Percentiles rank a stretch among this genome's conserved stretches.
These are phyloP conservation scores for Pangasius sanitwongsei DNA, from an alignment of 2,797 vertebrate genomes.

Conservation along the genomic window DNA sequence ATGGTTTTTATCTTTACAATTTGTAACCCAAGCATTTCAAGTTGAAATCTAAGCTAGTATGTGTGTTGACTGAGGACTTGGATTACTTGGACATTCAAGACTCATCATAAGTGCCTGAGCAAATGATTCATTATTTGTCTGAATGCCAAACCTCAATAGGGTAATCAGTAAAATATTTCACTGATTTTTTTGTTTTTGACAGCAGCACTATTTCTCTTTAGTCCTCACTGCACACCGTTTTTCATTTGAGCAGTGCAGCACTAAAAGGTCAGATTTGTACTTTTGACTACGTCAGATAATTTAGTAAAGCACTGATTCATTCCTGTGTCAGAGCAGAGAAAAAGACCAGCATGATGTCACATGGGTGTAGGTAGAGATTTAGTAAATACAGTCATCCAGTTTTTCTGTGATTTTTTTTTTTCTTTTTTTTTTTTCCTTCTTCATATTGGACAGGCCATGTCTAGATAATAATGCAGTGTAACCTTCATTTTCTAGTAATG, in stretches of 20 bases:
- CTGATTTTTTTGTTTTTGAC: background rate
- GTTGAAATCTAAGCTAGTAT: background rate
- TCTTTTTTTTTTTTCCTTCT: background rate
- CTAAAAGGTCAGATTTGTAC: background rate
- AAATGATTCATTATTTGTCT: conserved; percentile 12
- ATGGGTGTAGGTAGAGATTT: background rate
- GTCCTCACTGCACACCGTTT: background rate
- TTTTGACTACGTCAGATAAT: background rate
- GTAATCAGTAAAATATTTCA: conserved; percentile 12
- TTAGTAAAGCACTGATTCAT: background rate
- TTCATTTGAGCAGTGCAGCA: conserved; percentile 11
- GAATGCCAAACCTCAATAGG: background rate
- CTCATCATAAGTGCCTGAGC: conserved; percentile 30
- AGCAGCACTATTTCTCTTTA: background rate
- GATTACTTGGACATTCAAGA: background rate
- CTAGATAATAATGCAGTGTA: background rate
- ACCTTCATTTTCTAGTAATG: no score
- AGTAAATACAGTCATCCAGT: background rate
- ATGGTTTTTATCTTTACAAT: background rate
- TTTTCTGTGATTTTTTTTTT: background rate
- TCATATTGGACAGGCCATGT: background rate
- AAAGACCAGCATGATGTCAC: background rate
- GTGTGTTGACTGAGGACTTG: background rate
- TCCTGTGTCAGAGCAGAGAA: background rate
- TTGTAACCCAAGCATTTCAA: background rate